Base-by-base conservation (phyloP, 2,113 vertebrate genomes). In the Polypterus bichir region DNA sequence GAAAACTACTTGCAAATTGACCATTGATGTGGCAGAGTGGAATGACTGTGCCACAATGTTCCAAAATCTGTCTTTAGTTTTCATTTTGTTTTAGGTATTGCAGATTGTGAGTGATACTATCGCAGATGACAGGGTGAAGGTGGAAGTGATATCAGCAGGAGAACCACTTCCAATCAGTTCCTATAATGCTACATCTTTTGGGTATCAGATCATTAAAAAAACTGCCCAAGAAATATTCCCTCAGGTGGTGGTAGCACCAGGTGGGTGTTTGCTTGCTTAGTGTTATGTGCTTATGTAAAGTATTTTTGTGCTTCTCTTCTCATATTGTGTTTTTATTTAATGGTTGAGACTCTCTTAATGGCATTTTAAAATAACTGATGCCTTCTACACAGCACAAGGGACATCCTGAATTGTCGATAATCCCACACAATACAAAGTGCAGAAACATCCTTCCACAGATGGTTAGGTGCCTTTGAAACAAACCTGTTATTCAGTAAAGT, bases 101-200 rank as follows among this genome's bases (percentile, higher is more conserved):
- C 83, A 92, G 59, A 44, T 79, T 3, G 69, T 92, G 49, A 71
- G 77, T 55, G 79, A 62, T 11, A 91, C 63, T 0, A 69, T 98
- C 56, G 82, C 79, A 7, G 94, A 99, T 49, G 74, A 89, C 47
- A 80, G 91, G 64, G 91, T 98, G 62, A 88, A 86, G 66, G 70
- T 94, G 0, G 82, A 90, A 1, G 73, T 94, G 3, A 52, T 89
- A 3, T 2, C 63, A 1, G 85, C 88, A 5, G 88, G 89, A 69
- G 90, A 98, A 62, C 91, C 96, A 0, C 71, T 87, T 7, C 92
- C 91, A 0, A 0, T 89, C 76, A 98, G 96, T 62, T 86, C 92
- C 0, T 81, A 74, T 62, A 84, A 89, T 59, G 82, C 89, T 52
- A 77, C 73, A 49, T 76, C 89, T 0, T 90, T 94, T 62, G 94